Evolutionary conservation across 2,888 invertebrate species (phyloP).

Genomic region (Amiota mariae): DNA sequence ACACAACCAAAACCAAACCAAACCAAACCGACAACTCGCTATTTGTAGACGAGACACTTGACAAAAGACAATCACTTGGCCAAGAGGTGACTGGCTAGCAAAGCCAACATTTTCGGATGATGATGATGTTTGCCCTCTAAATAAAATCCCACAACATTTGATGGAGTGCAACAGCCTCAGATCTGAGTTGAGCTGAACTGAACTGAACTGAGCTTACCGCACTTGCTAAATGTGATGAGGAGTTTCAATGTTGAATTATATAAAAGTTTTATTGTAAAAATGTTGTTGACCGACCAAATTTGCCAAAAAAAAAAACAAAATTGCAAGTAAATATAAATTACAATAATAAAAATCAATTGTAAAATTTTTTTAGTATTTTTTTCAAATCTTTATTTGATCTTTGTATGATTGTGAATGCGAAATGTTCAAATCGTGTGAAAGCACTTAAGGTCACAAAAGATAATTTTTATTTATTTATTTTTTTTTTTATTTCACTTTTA

Average conservation of each 20-base stretch:
- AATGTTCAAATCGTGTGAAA: constrained; percentile 14
- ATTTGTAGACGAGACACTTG: background rate
- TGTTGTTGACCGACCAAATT: constrained; percentile 5
- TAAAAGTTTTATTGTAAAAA: constrained; percentile 4
- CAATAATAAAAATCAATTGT: background rate
- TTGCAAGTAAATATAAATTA: no score
- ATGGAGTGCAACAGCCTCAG: no score
- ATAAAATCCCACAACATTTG: no score
- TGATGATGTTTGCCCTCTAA: no score
- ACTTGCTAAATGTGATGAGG: background rate
- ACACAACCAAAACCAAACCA: background rate
- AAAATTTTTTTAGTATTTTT: background rate
- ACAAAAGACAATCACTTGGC: background rate
- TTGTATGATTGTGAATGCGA: background rate
- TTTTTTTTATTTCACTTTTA: constrained; percentile 13
- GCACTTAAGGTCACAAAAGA: constrained; percentile 18
- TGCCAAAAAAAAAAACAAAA: no score
- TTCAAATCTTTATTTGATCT: background rate
- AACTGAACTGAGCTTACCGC: no score
- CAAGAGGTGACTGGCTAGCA: background rate
- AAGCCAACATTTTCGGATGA: no score
- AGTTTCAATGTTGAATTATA: constrained; percentile 17
- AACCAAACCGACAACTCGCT: background rate
- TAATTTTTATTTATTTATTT: background rate
- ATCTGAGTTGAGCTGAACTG: no score